phyloP scores from a whole-genome alignment of 2,113 vertebrate species.

The Malaclemys terrapin region DNA sequence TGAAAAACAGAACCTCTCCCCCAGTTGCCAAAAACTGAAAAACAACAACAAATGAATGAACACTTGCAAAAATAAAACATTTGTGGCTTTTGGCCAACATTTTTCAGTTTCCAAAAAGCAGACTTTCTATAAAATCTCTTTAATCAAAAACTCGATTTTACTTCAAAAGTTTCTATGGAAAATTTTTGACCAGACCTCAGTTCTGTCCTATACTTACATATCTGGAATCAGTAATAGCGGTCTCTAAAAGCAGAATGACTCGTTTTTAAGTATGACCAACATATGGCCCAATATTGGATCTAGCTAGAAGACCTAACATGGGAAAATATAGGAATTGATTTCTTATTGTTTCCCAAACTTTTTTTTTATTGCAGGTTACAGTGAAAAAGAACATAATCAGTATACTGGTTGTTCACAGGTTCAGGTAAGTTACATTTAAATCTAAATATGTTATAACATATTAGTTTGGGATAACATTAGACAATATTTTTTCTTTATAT shows the following conservation, averaged over 20 bases:
- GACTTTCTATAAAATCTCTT: neutral
- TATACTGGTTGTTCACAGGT: neutral
- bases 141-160: neutral
- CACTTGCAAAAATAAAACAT: neutral
- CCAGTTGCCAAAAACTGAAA: neutral
- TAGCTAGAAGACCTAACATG: neutral
- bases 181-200: neutral
- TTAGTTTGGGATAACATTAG: fast-evolving
- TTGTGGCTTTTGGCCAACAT: neutral
- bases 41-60: neutral
- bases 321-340: neutral
- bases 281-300: neutral
- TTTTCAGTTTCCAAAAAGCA: neutral
- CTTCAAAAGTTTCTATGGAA: neutral
- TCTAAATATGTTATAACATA: fast-evolving
- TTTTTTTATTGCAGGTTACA: neutral
- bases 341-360: neutral
- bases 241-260: neutral
- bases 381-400: fast-evolving
- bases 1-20: neutral
- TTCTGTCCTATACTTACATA: neutral
- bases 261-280: neutral
- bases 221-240: neutral
- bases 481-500: neutral
- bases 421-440: neutral